A percentile compares a stretch with the other conserved stretches of the same genome.
Evolutionary conservation across 2,113 vertebrate species (phyloP).

Genomic region (Aptenodytes forsteri): DNA sequence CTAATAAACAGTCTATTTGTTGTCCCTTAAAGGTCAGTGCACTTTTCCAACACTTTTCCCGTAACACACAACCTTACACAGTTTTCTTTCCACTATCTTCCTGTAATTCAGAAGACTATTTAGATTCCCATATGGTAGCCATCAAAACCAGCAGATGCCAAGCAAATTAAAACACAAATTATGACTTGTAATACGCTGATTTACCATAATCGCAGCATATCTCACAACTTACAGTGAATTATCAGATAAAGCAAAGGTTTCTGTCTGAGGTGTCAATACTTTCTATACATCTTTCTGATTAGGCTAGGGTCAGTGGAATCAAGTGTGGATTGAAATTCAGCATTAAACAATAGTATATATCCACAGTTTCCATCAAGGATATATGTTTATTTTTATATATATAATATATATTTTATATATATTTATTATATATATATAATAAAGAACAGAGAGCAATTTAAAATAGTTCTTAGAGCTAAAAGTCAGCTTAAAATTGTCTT

Average conservation of each 20-base stretch:
- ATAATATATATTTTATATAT: too few relatives aligned
- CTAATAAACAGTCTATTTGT: not conserved
- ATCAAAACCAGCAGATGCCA: conserved; percentile 72
- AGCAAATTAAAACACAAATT: conserved; percentile 74
- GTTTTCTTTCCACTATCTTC: conserved; percentile 35
- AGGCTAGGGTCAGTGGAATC: not conserved
- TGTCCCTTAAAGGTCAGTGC: conserved; percentile 6
- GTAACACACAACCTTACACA: conserved; percentile 31
- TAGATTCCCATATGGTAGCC: conserved; percentile 65
- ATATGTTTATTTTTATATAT: too few relatives aligned
- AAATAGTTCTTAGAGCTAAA: not conserved
- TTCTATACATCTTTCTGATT: not conserved
- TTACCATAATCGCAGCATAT: conserved; percentile 54
- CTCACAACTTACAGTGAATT: conserved; percentile 49
- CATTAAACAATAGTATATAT: not conserved
- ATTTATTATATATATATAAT: not conserved
- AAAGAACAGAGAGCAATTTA: not conserved
- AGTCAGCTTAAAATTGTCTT: not conserved
- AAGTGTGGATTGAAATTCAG: not conserved
- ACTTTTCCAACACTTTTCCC: conserved; percentile 20
- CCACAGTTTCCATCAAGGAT: not conserved
- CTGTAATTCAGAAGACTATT: conserved; percentile 66
- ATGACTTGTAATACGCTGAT: conserved; percentile 67
- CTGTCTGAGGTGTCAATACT: not conserved
- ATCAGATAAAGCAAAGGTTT: conserved; percentile 35